Conservation (phyloP, 2,888 invertebrate species). For the Lasius fuliginosus region DNA sequence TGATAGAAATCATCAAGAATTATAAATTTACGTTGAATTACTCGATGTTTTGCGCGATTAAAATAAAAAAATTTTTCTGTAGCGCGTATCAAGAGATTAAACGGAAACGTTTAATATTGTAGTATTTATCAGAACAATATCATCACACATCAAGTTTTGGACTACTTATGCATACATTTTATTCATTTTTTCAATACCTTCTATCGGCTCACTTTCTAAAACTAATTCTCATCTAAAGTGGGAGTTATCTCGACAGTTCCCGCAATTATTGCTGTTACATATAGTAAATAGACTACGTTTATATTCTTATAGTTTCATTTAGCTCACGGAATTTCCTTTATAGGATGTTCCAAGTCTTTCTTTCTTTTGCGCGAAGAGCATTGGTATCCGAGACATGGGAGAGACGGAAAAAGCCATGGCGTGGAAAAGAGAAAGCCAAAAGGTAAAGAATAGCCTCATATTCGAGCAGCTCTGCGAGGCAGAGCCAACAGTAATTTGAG, state of each 20-base stretch:
- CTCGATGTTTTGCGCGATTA: not conserved
- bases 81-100: not conserved
- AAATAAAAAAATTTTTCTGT: not conserved
- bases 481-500: conserved; percentile 64
- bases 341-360: not conserved
- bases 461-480: conserved; percentile 52
- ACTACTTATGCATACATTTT: not conserved
- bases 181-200: not conserved
- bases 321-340: conserved; percentile 15
- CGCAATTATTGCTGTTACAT: conserved; percentile 39
- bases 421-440: conserved; percentile 40
- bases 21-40: not conserved
- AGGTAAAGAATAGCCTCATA: conserved; percentile 49
- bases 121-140: not conserved
- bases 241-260: not conserved
- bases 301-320: conserved; percentile 31
- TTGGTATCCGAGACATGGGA: conserved; percentile 33
- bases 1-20: not conserved
- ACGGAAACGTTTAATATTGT: not conserved
- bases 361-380: conserved; percentile 13
- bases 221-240: not conserved
- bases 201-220: not conserved
- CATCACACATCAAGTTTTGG: not conserved
- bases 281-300: conserved; percentile 30
- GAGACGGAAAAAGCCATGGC: conserved; percentile 46